Base-by-base conservation (phyloP, 2,888 invertebrate genomes). In the Eupithecia subfuscata region DNA sequence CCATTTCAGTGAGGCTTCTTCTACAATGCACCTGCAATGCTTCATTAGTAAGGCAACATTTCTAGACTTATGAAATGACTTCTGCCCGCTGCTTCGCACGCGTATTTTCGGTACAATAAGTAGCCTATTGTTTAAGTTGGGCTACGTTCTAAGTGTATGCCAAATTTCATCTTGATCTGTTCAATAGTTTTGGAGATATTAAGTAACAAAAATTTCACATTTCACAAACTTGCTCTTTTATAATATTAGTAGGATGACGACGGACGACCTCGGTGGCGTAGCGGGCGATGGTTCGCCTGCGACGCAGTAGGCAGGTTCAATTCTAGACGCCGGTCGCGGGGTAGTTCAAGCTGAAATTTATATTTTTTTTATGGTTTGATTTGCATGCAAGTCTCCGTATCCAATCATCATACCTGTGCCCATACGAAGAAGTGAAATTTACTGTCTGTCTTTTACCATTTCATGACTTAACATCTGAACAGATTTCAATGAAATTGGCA, bases 1-100 rank as follows among this genome's bases (percentile, higher is more conserved):
- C 96, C 97, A 97, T 74, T 95, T 90, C 70, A 98, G 85, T 0
- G 97, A 97, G 56, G 93, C 92, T 76, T 94, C 92, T 85, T 97
- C 96, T 74, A 94, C 84, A 79, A 92, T 84, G 73, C 85, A 90
- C 78, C 93, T 93, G 70, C 65, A 83, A 74, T 40, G 64, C 8
- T 18, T 34, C 7, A 34, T 22, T 63, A 12, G 64, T 65, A 65
- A 18, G 34, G n/a, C 11, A 37, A 11, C 18, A 34, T 37, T 18
- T 64, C 63, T 30, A 22, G 22, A 56, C 11, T n/a, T 22, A 22
- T 60, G 12, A 60, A 25, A 60, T 5, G 25, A n/a, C n/a, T n/a
- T n/a, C n/a, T n/a, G n/a, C n/a, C n/a, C n/a, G n/a, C n/a, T n/a
- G n/a, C n/a, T n/a, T n/a, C n/a, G n/a, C n/a, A n/a, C n/a, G n/a